phyloP scores from a whole-genome alignment of 2,797 vertebrate species.

The Heteromormyrus szaboi region DNA sequence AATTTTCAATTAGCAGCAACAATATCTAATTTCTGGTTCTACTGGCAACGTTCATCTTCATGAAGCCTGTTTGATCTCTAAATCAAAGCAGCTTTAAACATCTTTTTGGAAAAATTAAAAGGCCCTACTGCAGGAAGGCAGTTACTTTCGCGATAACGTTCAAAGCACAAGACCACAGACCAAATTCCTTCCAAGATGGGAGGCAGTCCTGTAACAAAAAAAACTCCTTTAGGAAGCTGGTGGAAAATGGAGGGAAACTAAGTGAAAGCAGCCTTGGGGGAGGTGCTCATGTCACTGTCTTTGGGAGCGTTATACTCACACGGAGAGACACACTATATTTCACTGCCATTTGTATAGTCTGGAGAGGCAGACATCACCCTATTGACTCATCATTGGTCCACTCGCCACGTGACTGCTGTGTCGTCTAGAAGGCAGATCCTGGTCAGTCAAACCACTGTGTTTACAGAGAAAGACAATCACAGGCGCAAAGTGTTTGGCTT shows the following conservation, averaged over 20 bases:
- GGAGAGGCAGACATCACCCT: neutral
- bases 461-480: neutral
- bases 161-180: constrained; percentile 15
- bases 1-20: constrained; percentile 48
- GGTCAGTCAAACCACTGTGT: neutral
- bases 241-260: neutral
- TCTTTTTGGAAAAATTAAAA: constrained; percentile 33
- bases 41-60: constrained; percentile 4
- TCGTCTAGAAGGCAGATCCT: neutral
- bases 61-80: neutral
- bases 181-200: constrained; percentile 11
- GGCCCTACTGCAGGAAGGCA: constrained; percentile 25
- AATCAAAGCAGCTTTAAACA: neutral
- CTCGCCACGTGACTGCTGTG: neutral
- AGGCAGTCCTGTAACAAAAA: neutral
- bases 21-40: constrained; percentile 54
- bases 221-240: neutral
- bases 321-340: neutral
- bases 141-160: constrained; percentile 13
- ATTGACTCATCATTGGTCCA: neutral
- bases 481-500: neutral
- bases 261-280: neutral
- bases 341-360: neutral
- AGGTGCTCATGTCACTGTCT: neutral
- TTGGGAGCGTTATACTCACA: neutral